Evolutionary conservation across 1,140 invertebrate species (phyloP).

Genomic region (Colletes gigas): DNA sequence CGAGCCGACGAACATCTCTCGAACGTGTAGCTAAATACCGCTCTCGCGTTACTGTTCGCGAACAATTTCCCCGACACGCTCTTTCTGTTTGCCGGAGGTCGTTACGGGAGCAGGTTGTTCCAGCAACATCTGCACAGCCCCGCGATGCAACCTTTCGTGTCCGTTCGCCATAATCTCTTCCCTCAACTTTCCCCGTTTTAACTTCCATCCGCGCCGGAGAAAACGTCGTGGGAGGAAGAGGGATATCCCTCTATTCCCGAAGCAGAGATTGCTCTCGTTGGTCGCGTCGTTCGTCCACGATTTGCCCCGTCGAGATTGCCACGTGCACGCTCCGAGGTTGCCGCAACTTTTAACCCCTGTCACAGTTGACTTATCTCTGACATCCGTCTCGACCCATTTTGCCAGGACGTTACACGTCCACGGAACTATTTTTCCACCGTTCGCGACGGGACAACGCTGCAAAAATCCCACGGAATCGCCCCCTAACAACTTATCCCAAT

Average conservation of each 20-base stretch:
- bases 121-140: constrained; percentile 13
- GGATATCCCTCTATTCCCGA: constrained; percentile 1
- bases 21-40: not conserved
- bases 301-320: constrained; percentile 7
- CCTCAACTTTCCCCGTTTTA: constrained; percentile 51
- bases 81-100: not conserved
- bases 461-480: not conserved
- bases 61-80: not conserved
- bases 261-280: constrained; percentile 45
- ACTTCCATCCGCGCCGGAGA: not conserved
- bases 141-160: constrained; percentile 19
- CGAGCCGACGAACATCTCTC: no score
- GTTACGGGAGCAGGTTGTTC: not conserved
- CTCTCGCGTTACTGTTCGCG: not conserved
- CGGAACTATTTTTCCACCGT: not conserved
- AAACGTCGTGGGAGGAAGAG: not conserved
- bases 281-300: constrained; percentile 17
- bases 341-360: constrained; percentile 24
- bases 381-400: not conserved
- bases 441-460: not conserved
- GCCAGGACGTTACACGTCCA: not conserved
- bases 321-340: not conserved
- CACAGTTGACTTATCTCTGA: not conserved
- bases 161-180: constrained; percentile 43
- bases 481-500: no score